A percentile compares a stretch with the other conserved stretches of the same genome.
phyloP scores from a whole-genome alignment of 2,888 invertebrate genomes.

The Oligia strigilis region DNA sequence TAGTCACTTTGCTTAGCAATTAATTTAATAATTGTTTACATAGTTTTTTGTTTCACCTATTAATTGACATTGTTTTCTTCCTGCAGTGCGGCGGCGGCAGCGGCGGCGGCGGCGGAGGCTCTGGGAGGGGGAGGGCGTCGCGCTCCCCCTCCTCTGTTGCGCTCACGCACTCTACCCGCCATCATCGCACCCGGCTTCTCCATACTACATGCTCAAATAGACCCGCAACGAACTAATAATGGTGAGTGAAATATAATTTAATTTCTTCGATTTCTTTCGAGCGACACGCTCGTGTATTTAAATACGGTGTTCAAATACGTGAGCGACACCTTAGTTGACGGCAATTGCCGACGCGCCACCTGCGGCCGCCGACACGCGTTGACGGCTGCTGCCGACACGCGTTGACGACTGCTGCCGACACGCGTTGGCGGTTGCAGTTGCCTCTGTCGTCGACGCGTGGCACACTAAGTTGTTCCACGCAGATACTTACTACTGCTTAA shows the following conservation, averaged over 20 bases:
- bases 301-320: too few relatives aligned
- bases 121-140: constrained; percentile 88
- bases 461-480: neutral
- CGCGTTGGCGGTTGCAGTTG: too few relatives aligned
- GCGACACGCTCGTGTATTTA: too few relatives aligned
- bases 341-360: too few relatives aligned
- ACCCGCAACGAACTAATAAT: constrained; percentile 90
- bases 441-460: too few relatives aligned
- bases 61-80: constrained; percentile 74
- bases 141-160: constrained; percentile 93
- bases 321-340: too few relatives aligned
- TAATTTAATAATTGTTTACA: neutral
- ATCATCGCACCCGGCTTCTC: constrained; percentile 96
- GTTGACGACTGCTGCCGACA: too few relatives aligned
- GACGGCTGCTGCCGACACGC: too few relatives aligned
- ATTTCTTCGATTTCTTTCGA: neutral
- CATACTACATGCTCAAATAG: constrained; percentile 95
- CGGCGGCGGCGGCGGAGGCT: constrained; percentile 90
- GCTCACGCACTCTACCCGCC: constrained; percentile 96
- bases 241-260: constrained; percentile 74
- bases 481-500: neutral
- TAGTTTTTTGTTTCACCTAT: too few relatives aligned
- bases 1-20: neutral
- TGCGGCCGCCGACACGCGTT: too few relatives aligned
- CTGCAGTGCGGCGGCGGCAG: constrained; percentile 84